phyloP scores from a whole-genome alignment of 2,888 invertebrate genomes.

The Augochlorella aurata region DNA sequence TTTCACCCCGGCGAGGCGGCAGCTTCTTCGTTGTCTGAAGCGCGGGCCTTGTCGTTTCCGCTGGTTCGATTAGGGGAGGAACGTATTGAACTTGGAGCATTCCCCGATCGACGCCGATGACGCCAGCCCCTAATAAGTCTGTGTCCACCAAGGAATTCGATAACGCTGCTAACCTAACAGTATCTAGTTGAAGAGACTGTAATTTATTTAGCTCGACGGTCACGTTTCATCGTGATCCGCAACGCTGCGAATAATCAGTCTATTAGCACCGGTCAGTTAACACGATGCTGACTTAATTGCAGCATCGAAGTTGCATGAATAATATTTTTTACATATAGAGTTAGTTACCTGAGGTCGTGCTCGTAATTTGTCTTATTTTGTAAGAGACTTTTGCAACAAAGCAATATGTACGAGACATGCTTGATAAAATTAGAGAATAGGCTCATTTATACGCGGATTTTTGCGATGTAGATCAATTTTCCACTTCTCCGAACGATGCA shows the following conservation, averaged over 20 bases:
- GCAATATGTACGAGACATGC: too few relatives aligned
- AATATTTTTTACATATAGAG: too few relatives aligned
- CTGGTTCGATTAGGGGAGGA: conserved; percentile 26
- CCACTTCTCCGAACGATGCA: too few relatives aligned
- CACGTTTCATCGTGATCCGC: not conserved
- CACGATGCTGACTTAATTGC: not conserved
- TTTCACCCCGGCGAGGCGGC: conserved; percentile 29
- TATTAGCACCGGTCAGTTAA: not conserved
- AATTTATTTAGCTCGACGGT: not conserved
- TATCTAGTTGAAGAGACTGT: not conserved
- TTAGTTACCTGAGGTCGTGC: too few relatives aligned
- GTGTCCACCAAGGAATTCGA: not conserved
- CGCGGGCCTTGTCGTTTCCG: not conserved
- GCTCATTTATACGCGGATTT: too few relatives aligned
- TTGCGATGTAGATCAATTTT: too few relatives aligned
- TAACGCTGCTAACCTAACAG: not conserved
- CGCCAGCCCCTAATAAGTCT: not conserved
- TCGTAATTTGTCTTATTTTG: too few relatives aligned
- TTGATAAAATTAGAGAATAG: too few relatives aligned
- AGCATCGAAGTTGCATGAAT: too few relatives aligned
- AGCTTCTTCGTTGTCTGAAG: conserved; percentile 45
- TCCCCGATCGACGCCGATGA: not conserved
- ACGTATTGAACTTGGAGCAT: conserved; percentile 22
- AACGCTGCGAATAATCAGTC: not conserved
- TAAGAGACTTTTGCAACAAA: too few relatives aligned